Evolutionary conservation across 1,140 invertebrate genomes (phyloP).

Genomic region (Chironomus striatipennis): DNA sequence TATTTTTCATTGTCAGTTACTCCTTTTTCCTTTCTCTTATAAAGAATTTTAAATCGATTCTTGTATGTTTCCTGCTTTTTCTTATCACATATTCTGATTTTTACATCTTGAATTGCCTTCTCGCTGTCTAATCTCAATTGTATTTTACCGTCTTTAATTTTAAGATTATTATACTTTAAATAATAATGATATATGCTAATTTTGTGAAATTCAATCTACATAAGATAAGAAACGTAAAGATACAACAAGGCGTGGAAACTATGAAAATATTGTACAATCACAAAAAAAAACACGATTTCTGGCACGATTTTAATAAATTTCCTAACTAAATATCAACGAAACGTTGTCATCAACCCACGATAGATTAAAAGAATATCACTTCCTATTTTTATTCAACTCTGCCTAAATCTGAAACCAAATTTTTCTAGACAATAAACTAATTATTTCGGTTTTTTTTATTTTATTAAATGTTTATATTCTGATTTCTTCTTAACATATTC

Average conservation of each 20-base stretch:
- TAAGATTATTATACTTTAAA: background rate
- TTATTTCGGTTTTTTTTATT: background rate
- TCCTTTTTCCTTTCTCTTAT: too few relatives aligned
- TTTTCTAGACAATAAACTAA: constrained; percentile 8
- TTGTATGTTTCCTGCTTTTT: too few relatives aligned
- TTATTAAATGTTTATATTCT: background rate
- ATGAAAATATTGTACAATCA: too few relatives aligned
- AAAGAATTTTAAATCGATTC: too few relatives aligned
- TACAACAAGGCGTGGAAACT: too few relatives aligned
- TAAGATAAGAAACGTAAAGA: too few relatives aligned
- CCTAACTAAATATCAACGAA: background rate
- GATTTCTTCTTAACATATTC: background rate
- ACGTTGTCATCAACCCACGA: constrained; percentile 5
- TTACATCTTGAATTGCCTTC: too few relatives aligned
- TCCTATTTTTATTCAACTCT: background rate
- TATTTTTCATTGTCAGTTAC: background rate
- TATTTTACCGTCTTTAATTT: background rate
- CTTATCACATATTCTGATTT: too few relatives aligned
- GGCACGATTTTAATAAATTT: background rate
- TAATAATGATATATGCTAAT: background rate
- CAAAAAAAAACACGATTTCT: too few relatives aligned
- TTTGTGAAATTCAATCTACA: background rate
- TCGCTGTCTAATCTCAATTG: too few relatives aligned
- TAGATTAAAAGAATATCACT: background rate
- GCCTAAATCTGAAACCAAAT: background rate